A percentile compares a stretch with the other conserved stretches of the same genome.
These are phyloP conservation scores for Glossophaga mutica DNA, from an alignment of 2,797 vertebrate genomes.

Conservation along the genomic window DNA sequence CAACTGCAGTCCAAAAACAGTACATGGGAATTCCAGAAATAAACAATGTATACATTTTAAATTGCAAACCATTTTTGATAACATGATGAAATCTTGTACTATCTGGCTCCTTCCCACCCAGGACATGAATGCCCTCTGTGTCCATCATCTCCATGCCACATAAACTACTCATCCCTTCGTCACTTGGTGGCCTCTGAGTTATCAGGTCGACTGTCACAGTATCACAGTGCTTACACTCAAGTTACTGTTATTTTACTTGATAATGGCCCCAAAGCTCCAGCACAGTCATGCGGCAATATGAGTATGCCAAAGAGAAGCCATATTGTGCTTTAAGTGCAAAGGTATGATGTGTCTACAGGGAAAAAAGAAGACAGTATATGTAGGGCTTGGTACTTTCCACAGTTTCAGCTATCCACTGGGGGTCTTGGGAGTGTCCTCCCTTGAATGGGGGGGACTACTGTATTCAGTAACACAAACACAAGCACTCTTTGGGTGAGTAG, in stretches of 20 bases:
- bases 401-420: background rate
- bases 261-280: background rate
- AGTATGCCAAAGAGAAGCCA: background rate
- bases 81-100: background rate
- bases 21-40: background rate
- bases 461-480: background rate
- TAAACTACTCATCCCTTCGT: background rate
- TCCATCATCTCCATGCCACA: background rate
- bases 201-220: background rate
- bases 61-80: background rate
- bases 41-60: background rate
- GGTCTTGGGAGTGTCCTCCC: background rate
- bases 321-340: background rate
- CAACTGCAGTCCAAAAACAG: background rate
- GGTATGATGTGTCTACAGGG: background rate
- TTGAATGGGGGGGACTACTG: background rate
- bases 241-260: background rate
- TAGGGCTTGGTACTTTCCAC: background rate
- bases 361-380: background rate
- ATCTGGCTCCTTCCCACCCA: background rate
- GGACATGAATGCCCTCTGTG: background rate
- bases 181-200: background rate
- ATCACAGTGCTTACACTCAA: background rate
- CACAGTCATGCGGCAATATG: background rate
- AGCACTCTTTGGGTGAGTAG: background rate